Base-by-base conservation (phyloP, 2,888 invertebrate species). In the Siphonodentalium dalli region DNA sequence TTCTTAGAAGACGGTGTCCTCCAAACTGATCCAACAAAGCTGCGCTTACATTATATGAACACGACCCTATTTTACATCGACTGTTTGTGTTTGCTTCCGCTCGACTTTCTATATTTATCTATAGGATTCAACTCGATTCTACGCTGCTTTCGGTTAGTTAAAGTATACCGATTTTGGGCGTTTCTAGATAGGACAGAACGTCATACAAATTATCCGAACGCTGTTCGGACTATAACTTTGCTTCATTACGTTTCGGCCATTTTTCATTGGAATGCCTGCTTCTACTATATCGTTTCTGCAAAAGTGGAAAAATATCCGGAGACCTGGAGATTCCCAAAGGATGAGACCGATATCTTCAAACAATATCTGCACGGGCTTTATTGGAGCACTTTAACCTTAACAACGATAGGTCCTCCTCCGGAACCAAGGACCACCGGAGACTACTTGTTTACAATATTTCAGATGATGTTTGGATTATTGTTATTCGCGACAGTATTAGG, bases 261-360 rank as follows among this genome's bases (percentile, higher is more conserved):
- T 84, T 97, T 97, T 86, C 98, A 98, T 87, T 98, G 97, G 97
- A 98, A 98, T 85, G 96, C 96, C 80, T 98, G 97, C 86, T 87
- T 98, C 84, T 96, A 94, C 86, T 93, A 95, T 87, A 90, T 97
- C 23, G 73, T 79, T 40, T 72, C 70, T 15, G 63, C 58, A 18
- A 54, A 58, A 8, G 62, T 68, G 38, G 93, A 93, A 83, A 92
- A 65, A 8, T 42, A 54, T 3, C 59, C 66, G 3, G 65, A 62
- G 15, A 56, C 66, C 6, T 78, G 75, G 77, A 48, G 49, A 26
- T 68, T 71, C 53, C 75, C 74, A 33, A 69, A 68, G 51, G 72
- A 75, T 41, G 58, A 66, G 33, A 63, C 68, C n/a, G 60, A 69
- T 48, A 68, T 75, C n/a, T 53, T 71, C 23, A 92, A 78, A 90